Percentiles rank a stretch among this genome's conserved stretches.
Evolutionary conservation across 2,113 vertebrate genomes (phyloP).

Genomic region (Xiphophorus couchianus): DNA sequence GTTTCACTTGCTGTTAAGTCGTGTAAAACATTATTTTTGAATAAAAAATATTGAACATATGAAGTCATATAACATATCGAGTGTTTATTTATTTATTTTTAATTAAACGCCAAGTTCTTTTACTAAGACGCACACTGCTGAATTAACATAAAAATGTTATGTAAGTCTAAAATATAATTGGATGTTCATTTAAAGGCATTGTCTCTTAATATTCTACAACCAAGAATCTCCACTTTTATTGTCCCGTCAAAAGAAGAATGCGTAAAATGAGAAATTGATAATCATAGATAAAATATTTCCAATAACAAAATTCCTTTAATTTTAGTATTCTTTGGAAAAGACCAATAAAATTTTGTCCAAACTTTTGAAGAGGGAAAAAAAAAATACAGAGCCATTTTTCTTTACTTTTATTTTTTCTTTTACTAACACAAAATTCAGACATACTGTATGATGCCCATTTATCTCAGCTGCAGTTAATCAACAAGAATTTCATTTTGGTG

Average conservation of each 20-base stretch:
- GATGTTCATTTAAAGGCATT: background rate
- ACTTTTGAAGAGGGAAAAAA: background rate
- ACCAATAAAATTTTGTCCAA: background rate
- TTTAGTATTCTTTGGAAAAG: background rate
- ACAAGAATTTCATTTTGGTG: too few relatives aligned
- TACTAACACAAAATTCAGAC: too few relatives aligned
- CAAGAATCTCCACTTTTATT: background rate
- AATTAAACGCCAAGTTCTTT: background rate
- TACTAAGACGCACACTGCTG: background rate
- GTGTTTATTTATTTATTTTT: background rate
- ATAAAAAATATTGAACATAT: background rate
- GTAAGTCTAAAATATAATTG: background rate
- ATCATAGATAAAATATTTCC: background rate
- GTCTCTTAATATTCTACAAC: background rate
- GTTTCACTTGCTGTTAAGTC: slow-evolving; percentile 54
- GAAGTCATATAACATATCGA: too few relatives aligned
- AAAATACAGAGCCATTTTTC: too few relatives aligned
- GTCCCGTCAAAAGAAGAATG: background rate
- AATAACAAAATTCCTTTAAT: background rate
- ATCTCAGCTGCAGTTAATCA: too few relatives aligned
- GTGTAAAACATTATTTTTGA: slow-evolving; percentile 28
- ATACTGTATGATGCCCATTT: too few relatives aligned
- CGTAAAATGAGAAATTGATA: background rate
- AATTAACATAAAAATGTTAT: slow-evolving; percentile 3
- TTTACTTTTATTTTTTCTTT: too few relatives aligned